Conservation (phyloP, 2,113 vertebrate species). For the Picathartes gymnocephalus region DNA sequence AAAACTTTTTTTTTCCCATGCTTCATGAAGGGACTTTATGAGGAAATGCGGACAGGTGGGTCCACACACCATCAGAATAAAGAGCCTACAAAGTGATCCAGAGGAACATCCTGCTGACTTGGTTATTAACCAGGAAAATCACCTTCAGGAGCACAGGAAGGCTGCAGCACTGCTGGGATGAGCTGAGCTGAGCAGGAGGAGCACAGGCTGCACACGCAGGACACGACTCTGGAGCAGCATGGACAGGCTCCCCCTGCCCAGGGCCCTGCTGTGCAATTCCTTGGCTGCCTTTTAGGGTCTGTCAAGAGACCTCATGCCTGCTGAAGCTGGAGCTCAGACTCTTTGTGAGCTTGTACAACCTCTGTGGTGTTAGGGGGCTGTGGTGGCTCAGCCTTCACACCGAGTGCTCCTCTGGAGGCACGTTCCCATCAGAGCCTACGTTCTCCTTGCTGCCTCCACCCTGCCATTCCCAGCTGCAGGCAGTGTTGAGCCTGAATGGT, state of each 20-base stretch:
- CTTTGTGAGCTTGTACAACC: neutral
- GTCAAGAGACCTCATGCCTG: neutral
- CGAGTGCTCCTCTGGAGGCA: neutral
- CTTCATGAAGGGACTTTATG: neutral
- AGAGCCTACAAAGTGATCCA: neutral
- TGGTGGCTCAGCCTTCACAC: neutral
- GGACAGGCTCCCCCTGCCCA: neutral
- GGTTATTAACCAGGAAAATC: neutral
- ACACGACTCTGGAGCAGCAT: rapidly evolving
- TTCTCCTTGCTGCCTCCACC: neutral
- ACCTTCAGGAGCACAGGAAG: neutral
- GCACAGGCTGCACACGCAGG: neutral
- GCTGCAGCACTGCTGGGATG: neutral
- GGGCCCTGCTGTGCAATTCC: neutral
- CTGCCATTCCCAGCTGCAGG: neutral
- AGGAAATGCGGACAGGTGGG: neutral
- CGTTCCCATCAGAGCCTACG: rapidly evolving
- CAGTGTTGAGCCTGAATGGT: rapidly evolving
- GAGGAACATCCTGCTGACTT: neutral
- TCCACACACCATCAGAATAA: neutral
- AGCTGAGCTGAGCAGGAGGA: neutral
- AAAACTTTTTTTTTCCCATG: neutral
- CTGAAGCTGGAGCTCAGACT: neutral
- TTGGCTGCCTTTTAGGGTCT: neutral
- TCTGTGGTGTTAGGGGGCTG: neutral